Evolutionary conservation across 2,888 invertebrate species (phyloP), one percentile per base, ranked within the genome.

Genomic region (Mechanitis messenoides): DNA sequence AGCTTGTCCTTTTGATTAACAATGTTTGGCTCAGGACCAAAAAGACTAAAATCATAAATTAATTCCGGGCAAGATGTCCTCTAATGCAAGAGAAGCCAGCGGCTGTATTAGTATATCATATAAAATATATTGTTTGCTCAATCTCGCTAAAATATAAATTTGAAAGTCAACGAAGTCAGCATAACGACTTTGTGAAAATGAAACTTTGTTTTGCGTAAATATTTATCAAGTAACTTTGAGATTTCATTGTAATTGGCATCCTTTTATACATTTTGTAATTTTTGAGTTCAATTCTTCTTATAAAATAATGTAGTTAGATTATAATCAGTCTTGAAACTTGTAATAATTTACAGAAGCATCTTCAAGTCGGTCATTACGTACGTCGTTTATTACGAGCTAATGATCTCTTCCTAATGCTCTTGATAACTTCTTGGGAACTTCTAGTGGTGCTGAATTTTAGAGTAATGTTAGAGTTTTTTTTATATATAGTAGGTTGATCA

Each of bases 121-220:
- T 50, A 50, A 31, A n/a, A 50, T 50, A 1, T 9, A 50, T 31
- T 11, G 50, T 50, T 31, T 50, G 50, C 9, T 50, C 11, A 50
- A 50, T 50, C 50, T 50, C 7, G 20, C 50, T 45, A 33, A 66
- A 61, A 60, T 62, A 63, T 56, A 56, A 62, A 61, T 59, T 66
- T 56, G 56, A 60, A 61, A 65, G 66, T 61, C 65, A 67, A 66
- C 59, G 56, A 65, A 67, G 62, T 70, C 67, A 67, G 61, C 63
- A 61, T 69, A 67, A 70, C 64, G 69, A 67, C 64, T 65, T 57
- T 62, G 64, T 70, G 68, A 65, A 68, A 66, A 66, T 53, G 55
- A 60, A 68, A 68, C 67, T 68, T 68, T 55, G 65, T 60, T 60
- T 33, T 50, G 53, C 35, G 59, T 58, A 67, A 67, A 68, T 65